Base-by-base conservation (phyloP, 1,140 invertebrate genomes). In the Drosophila guanche region DNA sequence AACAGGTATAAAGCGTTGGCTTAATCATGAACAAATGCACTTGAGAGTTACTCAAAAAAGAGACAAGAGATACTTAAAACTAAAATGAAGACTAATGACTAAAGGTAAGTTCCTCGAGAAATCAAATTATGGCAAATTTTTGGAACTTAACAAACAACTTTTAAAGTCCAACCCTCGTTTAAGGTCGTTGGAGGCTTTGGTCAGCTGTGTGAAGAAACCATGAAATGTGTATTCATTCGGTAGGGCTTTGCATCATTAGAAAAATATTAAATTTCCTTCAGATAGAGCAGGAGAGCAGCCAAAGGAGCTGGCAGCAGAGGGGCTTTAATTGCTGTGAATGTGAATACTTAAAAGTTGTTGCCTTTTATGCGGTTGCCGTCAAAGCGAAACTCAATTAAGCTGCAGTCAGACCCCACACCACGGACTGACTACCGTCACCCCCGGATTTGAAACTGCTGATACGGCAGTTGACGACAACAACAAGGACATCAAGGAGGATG, bases 341-440 rank as follows among this genome's bases (percentile, higher is more conserved):
- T 68, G 83, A 88, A 88, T 72, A 88, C 83, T 83, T 88, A 88
- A 89, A 88, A 88, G 78, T 88, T 78, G 79, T 79, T 78, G 75
- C 75, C 83, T 88, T 89, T 83, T 79, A 76, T 88, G 83, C 75
- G 83, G 83, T 88, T 89, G 84, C 84, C 79, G 83, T 88, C 83
- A 88, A 88, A 88, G 83, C 75, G 79, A 88, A 88, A 88, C 83
- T 88, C 83, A 88, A 88, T 88, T 88, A 88, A 88, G 83, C 83
- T 68, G 79, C 81, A 62, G 45, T 46, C 68, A 33, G 16, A 37
- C 37, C 40, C 16, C 23, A 55, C 14, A 45, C 45, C 6, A 5
- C n/a, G n/a, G 7, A 7, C 20, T 25, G 12, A 14, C 16, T 25
- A 8, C 20, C 8, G 12, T 55, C 48, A 41, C 27, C 48, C 53